Evolutionary conservation across 2,113 vertebrate species (phyloP).

Genomic region (Lepus europaeus): DNA sequence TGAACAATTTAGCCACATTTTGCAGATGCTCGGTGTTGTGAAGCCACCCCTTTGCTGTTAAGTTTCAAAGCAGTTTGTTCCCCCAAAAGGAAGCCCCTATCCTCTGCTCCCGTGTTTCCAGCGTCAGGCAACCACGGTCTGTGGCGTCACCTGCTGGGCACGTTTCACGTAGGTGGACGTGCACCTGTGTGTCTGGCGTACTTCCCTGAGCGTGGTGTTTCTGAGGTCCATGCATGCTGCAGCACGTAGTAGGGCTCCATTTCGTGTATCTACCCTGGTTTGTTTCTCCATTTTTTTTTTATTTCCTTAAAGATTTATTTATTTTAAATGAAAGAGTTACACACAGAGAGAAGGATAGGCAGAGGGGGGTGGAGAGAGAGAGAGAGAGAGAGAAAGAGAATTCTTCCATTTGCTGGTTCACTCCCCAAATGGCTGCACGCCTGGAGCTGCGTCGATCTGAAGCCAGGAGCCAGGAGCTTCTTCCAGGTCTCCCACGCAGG

Average conservation of each 20-base stretch:
- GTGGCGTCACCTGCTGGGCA: background rate
- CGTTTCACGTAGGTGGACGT: background rate
- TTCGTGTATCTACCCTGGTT: fast-evolving
- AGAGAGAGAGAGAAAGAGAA: no score
- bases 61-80: background rate
- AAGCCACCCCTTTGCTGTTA: background rate
- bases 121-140: background rate
- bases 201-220: background rate
- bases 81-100: background rate
- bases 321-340: no score
- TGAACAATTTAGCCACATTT: background rate
- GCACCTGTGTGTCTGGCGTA: background rate
- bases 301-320: background rate
- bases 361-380: no score
- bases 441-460: no score
- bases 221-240: background rate
- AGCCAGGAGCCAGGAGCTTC: no score
- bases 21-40: background rate
- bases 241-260: background rate
- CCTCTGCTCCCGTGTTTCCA: background rate
- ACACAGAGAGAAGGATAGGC: no score
- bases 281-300: background rate
- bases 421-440: no score
- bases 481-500: no score
- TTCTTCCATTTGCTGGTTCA: no score